Base-by-base conservation (phyloP, 2,888 invertebrate genomes). In the Drosophila rellima region DNA sequence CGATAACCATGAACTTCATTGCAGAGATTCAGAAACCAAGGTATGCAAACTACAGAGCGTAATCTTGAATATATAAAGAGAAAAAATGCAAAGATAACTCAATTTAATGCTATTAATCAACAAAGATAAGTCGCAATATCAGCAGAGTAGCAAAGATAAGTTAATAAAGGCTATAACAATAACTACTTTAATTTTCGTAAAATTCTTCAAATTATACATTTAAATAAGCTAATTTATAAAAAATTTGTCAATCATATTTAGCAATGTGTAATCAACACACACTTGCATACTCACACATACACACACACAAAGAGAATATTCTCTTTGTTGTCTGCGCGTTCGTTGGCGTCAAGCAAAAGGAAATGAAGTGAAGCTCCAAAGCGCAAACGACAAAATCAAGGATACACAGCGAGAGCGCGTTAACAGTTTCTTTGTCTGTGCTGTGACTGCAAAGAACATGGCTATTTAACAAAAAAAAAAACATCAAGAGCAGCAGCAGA, bases 381-480 rank as follows among this genome's bases (percentile, higher is more conserved):
- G 66, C 56, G 48, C 40, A 70, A 60, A 42, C 67, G 59, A 69
- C 69, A 63, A 77, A 82, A 70, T 85, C 82, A 85, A 83, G 82
- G 85, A 83, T 85, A 78, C 80, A 66, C 31, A 56, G 51, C 47
- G n/a, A 61, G 63, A 66, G 68, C 23, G 26, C 55, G 52, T 56
- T 68, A 78, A 83, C 75, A 69, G 71, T 77, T 74, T 76, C 71
- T 77, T 84, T 83, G 80, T 78, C 65, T 63, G 59, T 29, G 42
- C 37, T 42, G 44, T 51, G 51, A 56, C 57, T 51, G 59, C 39
- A 51, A 23, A 63, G 60, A 61, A 59, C 51, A 51, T 52, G 59
- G 50, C 48, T 56, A 18, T 10, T 10, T 35, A 62, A 42, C 48
- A 48, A 57, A 47, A 56, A 57, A 47, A 56, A 51, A 29, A 64